phyloP scores from a whole-genome alignment of 2,113 vertebrate genomes.

The Etheostoma cragini region DNA sequence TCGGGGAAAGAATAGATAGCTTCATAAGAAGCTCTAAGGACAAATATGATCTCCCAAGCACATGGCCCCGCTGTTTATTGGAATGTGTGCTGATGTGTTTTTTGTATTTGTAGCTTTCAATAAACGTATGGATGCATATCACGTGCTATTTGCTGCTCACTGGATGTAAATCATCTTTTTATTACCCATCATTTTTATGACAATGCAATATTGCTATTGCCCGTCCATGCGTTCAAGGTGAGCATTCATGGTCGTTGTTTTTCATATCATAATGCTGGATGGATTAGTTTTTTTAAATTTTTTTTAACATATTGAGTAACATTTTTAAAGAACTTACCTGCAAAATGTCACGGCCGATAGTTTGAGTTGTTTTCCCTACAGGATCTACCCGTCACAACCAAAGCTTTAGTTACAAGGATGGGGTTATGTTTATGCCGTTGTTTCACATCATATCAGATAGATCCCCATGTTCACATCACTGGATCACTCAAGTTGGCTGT shows the following conservation, averaged over 20 bases:
- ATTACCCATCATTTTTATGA: background rate
- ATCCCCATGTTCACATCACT: background rate
- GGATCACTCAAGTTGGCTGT: background rate
- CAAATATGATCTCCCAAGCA: background rate
- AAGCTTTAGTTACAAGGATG: background rate
- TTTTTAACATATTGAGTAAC: background rate
- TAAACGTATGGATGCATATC: background rate
- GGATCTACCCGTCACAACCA: background rate
- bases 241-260: background rate
- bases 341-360: too few species aligned
- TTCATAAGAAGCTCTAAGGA: background rate
- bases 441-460: background rate
- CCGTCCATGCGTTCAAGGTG: background rate
- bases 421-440: background rate
- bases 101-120: conserved; percentile 8
- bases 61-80: background rate
- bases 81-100: background rate
- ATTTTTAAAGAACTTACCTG: background rate
- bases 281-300: background rate
- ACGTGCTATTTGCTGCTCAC: background rate
- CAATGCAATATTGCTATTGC: background rate
- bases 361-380: background rate
- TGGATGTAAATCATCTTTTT: background rate
- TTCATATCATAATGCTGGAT: background rate
- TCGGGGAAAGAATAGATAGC: conserved; percentile 36